A percentile compares a stretch with the other conserved stretches of the same genome.
Evolutionary conservation across 1,140 invertebrate species (phyloP).

Genomic region (Apis cerana): DNA sequence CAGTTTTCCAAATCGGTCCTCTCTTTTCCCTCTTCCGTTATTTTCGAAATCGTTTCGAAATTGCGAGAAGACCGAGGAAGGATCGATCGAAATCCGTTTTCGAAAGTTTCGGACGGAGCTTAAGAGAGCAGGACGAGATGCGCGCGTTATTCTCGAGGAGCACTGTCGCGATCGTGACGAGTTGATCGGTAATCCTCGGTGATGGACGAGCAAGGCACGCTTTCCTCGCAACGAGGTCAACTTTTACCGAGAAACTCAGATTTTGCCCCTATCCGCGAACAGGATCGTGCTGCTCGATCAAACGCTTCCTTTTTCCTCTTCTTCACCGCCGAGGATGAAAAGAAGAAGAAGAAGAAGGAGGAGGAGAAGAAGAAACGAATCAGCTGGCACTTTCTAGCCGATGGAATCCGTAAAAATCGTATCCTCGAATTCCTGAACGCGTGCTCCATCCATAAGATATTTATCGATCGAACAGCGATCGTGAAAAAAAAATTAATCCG

Average conservation of each 20-base stretch:
- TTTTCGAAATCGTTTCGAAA: too few species aligned
- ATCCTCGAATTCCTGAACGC: background rate
- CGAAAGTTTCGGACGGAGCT: too few species aligned
- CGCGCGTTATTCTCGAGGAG: slow-evolving; percentile 12
- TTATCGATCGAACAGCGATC: background rate
- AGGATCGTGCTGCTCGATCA: background rate
- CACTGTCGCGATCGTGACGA: slow-evolving; percentile 15
- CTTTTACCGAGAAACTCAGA: slow-evolving; percentile 61
- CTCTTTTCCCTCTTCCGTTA: too few species aligned
- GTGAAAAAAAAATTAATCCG: slow-evolving; percentile 16
- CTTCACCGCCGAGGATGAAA: too few species aligned
- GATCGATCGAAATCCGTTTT: too few species aligned
- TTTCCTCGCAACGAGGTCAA: slow-evolving; percentile 51
- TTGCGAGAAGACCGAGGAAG: too few species aligned
- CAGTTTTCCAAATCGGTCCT: too few species aligned
- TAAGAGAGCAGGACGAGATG: too few species aligned
- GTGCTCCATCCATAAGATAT: background rate
- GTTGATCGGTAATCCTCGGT: slow-evolving; percentile 50
- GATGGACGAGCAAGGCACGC: slow-evolving; percentile 50
- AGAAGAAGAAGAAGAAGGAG: background rate
- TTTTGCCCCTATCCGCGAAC: slow-evolving; percentile 26
- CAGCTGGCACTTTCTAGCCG: background rate
- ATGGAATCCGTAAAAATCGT: background rate
- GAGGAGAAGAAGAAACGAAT: background rate
- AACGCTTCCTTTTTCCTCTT: background rate